These are phyloP conservation scores for Calameuta filiformis DNA, from an alignment of 2,888 invertebrate genomes.

Conservation along the genomic window DNA sequence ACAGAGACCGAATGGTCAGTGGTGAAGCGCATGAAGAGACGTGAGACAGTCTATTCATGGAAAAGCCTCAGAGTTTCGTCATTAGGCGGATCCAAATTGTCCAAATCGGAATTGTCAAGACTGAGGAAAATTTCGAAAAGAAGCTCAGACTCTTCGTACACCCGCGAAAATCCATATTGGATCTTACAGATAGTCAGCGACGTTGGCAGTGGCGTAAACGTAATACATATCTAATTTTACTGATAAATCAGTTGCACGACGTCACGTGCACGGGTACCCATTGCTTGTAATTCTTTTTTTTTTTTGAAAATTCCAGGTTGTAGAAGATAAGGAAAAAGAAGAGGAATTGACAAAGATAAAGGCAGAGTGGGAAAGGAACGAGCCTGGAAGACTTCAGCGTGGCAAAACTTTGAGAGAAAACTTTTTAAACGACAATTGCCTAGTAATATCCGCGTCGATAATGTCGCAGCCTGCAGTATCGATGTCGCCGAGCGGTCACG, in stretches of 20 bases:
- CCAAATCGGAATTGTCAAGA: slow-evolving; percentile 6
- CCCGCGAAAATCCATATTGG: slow-evolving; percentile 38
- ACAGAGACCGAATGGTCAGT: slow-evolving; percentile 59
- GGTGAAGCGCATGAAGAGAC: slow-evolving; percentile 42
- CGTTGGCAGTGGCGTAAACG: slow-evolving; percentile 26
- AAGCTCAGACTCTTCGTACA: background rate
- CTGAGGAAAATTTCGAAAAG: slow-evolving; percentile 11
- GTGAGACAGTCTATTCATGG: background rate
- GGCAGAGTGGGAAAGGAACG: slow-evolving; percentile 33
- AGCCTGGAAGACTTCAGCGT: slow-evolving; percentile 33
- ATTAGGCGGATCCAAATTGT: background rate
- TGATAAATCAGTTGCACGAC: background rate
- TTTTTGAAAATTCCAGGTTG: slow-evolving; percentile 2
- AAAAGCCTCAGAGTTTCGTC: background rate
- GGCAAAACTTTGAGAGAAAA: slow-evolving; percentile 34
- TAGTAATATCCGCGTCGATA: slow-evolving; percentile 8
- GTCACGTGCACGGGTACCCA: background rate
- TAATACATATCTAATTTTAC: slow-evolving; percentile 7
- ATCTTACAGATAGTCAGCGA: slow-evolving; percentile 38
- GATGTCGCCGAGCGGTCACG: background rate
- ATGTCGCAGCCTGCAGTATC: background rate
- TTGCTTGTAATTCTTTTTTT: background rate
- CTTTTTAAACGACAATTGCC: slow-evolving; percentile 29
- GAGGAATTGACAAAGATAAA: slow-evolving; percentile 34
- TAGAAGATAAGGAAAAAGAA: slow-evolving; percentile 31